Evolutionary conservation across 2,888 invertebrate genomes (phyloP).

Genomic region (Mesorhabditis spiculigera): DNA sequence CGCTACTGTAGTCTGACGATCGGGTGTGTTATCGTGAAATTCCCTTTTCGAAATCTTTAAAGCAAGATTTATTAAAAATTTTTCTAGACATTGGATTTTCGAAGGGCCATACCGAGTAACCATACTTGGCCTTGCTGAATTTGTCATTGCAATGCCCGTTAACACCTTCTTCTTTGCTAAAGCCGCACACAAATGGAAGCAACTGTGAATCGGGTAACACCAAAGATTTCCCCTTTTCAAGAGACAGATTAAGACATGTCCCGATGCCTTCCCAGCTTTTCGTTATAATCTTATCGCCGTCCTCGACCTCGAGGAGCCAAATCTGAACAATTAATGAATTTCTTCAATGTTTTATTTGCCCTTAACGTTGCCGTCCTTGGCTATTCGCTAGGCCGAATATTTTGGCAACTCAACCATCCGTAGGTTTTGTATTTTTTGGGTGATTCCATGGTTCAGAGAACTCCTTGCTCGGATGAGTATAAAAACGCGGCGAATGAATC

Average conservation of each 20-base stretch:
- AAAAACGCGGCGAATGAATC: background rate
- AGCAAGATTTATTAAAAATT: background rate
- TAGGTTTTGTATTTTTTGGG: background rate
- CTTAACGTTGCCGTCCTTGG: background rate
- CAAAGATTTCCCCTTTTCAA: too few relatives aligned
- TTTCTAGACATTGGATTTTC: constrained; percentile 2
- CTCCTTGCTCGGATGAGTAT: background rate
- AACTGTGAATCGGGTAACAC: background rate
- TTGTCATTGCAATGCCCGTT: background rate
- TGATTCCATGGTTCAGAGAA: background rate
- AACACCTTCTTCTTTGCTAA: background rate
- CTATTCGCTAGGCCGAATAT: background rate
- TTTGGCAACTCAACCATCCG: background rate
- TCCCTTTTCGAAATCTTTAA: background rate
- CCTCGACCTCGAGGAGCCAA: background rate
- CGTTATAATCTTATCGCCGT: background rate
- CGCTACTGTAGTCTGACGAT: background rate
- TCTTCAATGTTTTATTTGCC: background rate
- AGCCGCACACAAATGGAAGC: constrained; percentile 4
- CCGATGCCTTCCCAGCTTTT: background rate
- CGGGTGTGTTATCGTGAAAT: background rate
- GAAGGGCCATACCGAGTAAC: background rate
- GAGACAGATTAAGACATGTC: background rate
- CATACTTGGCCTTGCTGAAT: background rate
- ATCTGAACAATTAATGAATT: background rate